A percentile compares a stretch with the other conserved stretches of the same genome.
Conservation (phyloP, 2,113 vertebrate genomes). For the Formicarius rufipectus region DNA sequence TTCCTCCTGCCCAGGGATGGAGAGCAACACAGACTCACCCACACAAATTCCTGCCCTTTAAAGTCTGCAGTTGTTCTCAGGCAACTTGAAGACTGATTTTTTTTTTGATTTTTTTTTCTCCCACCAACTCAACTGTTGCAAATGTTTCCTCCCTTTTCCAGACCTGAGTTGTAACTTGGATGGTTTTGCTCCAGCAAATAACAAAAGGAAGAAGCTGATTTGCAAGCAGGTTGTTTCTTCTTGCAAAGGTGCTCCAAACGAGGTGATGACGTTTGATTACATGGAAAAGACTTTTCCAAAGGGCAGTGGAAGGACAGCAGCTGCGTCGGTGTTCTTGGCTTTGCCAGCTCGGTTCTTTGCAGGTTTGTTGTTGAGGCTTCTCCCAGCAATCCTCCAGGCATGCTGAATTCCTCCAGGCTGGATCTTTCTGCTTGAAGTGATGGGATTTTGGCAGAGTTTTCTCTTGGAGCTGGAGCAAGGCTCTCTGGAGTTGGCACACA, state of each 20-base stretch:
- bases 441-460: constrained; percentile 12
- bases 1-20: neutral
- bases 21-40: neutral
- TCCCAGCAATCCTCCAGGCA: neutral
- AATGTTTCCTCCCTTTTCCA: neutral
- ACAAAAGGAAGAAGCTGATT: neutral
- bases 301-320: neutral
- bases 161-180: neutral
- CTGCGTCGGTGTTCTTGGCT: neutral
- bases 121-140: neutral
- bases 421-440: neutral
- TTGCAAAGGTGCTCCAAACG: rapidly evolving
- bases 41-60: neutral
- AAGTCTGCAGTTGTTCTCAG: neutral
- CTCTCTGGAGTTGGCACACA: neutral
- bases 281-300: neutral
- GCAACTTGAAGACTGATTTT: neutral
- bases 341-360: neutral
- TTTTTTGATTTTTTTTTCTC: neutral
- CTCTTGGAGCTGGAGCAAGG: neutral
- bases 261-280: rapidly evolving
- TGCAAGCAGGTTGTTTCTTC: neutral
- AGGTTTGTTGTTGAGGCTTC: neutral
- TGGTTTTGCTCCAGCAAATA: neutral
- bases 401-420: neutral